Evolutionary conservation across 1,140 invertebrate genomes (phyloP).

Genomic region (Ladona fulva): DNA sequence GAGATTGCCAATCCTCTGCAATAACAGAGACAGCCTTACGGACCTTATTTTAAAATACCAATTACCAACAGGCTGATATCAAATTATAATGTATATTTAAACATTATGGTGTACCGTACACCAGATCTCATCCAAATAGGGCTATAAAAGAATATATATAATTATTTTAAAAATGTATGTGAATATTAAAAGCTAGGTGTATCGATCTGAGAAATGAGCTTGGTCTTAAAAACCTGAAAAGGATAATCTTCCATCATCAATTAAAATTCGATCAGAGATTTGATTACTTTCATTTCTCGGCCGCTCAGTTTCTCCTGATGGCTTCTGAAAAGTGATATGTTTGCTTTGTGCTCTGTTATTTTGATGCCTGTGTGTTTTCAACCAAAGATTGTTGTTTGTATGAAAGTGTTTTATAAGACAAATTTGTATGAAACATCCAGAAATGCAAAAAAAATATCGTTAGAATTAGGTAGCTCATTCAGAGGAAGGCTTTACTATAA

Average conservation of each 20-base stretch:
- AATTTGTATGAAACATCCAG: constrained; percentile 21
- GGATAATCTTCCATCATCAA: neutral
- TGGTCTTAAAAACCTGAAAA: neutral
- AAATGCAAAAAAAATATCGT: constrained; percentile 16
- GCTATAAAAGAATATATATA: neutral
- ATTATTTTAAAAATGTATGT: neutral
- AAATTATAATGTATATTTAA: no score
- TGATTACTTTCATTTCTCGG: neutral
- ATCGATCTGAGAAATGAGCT: neutral
- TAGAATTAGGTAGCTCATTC: neutral
- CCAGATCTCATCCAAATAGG: neutral
- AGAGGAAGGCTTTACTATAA: constrained; percentile 20
- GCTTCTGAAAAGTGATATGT: neutral
- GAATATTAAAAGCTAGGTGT: neutral
- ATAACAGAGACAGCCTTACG: no score
- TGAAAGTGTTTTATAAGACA: constrained; percentile 21
- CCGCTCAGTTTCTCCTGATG: neutral
- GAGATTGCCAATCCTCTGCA: no score
- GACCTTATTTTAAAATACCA: no score
- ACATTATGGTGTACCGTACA: no score
- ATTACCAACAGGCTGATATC: no score
- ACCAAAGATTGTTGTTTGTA: constrained; percentile 24
- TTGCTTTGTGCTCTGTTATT: neutral
- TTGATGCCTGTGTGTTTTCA: constrained; percentile 19
- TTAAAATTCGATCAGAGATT: neutral